phyloP scores from a whole-genome alignment of 2,888 invertebrate genomes.

The Muschampia staudingeri region DNA sequence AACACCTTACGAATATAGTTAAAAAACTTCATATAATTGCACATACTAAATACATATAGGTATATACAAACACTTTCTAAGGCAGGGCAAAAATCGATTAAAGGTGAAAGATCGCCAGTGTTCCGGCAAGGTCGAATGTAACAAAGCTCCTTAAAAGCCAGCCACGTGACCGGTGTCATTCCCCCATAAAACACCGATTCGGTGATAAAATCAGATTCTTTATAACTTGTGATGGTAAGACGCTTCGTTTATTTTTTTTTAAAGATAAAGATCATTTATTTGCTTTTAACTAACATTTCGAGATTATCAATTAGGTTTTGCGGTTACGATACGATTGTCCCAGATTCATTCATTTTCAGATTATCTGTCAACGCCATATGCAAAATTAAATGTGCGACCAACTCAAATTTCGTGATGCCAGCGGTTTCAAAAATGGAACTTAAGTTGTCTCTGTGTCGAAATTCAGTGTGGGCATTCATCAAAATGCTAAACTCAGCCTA shows the following conservation, averaged over 20 bases:
- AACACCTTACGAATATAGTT: not conserved
- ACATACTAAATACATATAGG: not conserved
- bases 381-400: slow-evolving; percentile 26
- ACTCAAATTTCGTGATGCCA: slow-evolving; percentile 34
- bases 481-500: slow-evolving; percentile 39
- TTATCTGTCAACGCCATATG: slow-evolving; percentile 28
- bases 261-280: too few relatives aligned
- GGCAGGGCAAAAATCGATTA: slow-evolving; percentile 45
- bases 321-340: slow-evolving; percentile 17
- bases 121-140: slow-evolving; percentile 35
- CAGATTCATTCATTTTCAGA: slow-evolving; percentile 9
- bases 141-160: slow-evolving; percentile 41
- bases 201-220: slow-evolving; percentile 12
- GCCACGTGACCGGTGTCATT: slow-evolving; percentile 41
- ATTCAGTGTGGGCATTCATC: slow-evolving; percentile 42
- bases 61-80: slow-evolving; percentile 26
- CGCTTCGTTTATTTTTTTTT: not conserved
- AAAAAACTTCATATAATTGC: not conserved
- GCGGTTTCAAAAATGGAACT: slow-evolving; percentile 38
- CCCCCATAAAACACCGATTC: slow-evolving; percentile 17
- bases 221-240: not conserved
- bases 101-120: slow-evolving; percentile 47
- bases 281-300: not conserved
- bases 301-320: slow-evolving; percentile 18
- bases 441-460: slow-evolving; percentile 31